Conservation (phyloP, 2,113 vertebrate species). For the Carassius carassius region DNA sequence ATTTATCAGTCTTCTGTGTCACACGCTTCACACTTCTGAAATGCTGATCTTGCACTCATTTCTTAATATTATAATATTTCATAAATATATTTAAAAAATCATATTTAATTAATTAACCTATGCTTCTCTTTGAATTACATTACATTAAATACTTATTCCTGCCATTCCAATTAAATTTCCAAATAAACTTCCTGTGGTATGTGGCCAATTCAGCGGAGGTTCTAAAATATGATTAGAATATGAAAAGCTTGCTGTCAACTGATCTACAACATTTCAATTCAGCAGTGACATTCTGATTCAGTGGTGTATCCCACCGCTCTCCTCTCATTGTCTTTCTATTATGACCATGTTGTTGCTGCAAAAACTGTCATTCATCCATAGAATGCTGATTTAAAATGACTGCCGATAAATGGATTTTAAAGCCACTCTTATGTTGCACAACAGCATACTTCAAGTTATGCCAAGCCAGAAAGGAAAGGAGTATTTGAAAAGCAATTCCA, state of each 20-base stretch:
- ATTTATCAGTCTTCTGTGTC: background rate
- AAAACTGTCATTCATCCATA: background rate
- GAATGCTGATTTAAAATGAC: slow-evolving; percentile 15
- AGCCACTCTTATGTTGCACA: background rate
- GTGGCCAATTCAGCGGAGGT: background rate
- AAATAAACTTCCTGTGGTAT: background rate
- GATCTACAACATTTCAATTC: background rate
- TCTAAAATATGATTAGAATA: background rate
- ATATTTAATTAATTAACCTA: too few species aligned
- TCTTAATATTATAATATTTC: too few species aligned
- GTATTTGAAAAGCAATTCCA: slow-evolving; percentile 42
- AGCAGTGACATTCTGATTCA: background rate
- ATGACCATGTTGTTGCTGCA: background rate
- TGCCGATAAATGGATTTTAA: slow-evolving; percentile 4
- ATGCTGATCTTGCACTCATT: background rate
- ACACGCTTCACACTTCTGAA: background rate
- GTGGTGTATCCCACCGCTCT: background rate
- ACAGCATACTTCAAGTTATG: background rate
- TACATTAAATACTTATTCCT: too few species aligned
- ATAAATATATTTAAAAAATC: too few species aligned
- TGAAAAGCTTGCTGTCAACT: background rate
- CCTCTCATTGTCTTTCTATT: background rate
- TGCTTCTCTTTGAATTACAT: too few species aligned
- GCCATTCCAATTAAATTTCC: background rate
- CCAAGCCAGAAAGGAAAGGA: background rate